Evolutionary conservation across 1,140 invertebrate genomes (phyloP).

Genomic region (Apis dorsata): DNA sequence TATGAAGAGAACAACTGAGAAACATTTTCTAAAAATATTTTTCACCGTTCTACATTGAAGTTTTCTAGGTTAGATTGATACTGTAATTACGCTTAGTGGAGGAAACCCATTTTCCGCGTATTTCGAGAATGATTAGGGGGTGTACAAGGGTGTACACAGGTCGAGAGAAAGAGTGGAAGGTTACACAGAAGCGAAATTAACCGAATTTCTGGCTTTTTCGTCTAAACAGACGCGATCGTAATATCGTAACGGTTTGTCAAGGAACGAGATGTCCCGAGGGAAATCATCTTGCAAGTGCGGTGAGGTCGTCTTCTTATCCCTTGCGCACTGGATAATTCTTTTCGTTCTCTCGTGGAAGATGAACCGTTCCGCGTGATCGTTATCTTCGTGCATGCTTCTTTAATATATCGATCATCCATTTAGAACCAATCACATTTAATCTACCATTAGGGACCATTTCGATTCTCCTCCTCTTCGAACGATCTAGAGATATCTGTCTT

Average conservation of each 20-base stretch:
- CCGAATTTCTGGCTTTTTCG: conserved; percentile 45
- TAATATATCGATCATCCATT: conserved; percentile 12
- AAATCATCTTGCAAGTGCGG: conserved; percentile 55
- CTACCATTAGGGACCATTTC: conserved; percentile 9
- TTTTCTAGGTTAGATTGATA: background rate
- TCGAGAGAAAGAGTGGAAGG: background rate
- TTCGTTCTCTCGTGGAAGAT: background rate
- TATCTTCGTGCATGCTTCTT: background rate
- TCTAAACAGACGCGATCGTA: conserved; percentile 29
- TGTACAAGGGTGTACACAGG: background rate
- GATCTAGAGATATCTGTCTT: background rate
- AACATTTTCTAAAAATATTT: too few relatives aligned
- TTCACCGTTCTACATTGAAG: too few relatives aligned
- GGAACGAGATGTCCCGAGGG: conserved; percentile 38
- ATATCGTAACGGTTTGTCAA: conserved; percentile 48
- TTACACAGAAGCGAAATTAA: background rate
- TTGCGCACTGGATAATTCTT: conserved; percentile 35
- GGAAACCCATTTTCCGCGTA: background rate
- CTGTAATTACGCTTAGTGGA: too few relatives aligned
- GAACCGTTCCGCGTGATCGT: conserved; percentile 16
- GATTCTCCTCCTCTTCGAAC: background rate
- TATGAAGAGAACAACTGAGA: too few relatives aligned
- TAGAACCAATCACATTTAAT: background rate
- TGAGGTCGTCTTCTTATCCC: conserved; percentile 29
- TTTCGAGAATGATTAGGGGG: background rate